phyloP scores from a whole-genome alignment of 2,888 invertebrate species.

The Athalia cordata region DNA sequence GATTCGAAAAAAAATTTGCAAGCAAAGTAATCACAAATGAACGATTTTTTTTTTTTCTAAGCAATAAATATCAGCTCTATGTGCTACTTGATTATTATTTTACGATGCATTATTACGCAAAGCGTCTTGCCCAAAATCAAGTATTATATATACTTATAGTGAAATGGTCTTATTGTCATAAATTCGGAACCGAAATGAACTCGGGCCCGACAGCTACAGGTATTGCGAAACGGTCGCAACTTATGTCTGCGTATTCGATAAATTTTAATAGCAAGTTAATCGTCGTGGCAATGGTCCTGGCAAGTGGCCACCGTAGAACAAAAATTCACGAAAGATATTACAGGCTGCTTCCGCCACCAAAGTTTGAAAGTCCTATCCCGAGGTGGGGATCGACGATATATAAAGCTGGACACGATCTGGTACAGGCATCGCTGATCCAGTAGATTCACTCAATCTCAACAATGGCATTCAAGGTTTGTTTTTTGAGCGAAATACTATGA shows the following conservation, averaged over 20 bases:
- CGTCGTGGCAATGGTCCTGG: conserved; percentile 21
- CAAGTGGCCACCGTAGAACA: conserved; percentile 31
- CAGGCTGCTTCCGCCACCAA: conserved; percentile 45
- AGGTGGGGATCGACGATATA: conserved; percentile 42
- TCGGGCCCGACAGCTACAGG: background rate
- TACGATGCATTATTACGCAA: too few relatives aligned
- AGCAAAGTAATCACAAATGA: too few relatives aligned
- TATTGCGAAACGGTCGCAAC: conserved; percentile 18
- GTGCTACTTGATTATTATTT: too few relatives aligned
- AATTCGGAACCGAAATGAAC: conserved; percentile 7
- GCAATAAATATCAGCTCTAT: too few relatives aligned
- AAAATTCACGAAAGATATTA: conserved; percentile 33
- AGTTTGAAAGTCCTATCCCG: conserved; percentile 39
- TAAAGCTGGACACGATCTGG: conserved; percentile 37
- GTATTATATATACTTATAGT: background rate
- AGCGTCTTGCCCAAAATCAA: too few relatives aligned
- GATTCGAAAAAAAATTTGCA: background rate
- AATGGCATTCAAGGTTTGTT: conserved; percentile 46
- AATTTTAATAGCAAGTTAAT: conserved; percentile 34
- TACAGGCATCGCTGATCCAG: conserved; percentile 36
- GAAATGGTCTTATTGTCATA: background rate
- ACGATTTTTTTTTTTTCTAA: too few relatives aligned
- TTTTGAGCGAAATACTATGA: background rate
- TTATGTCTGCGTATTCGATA: conserved; percentile 5
- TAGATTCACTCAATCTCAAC: conserved; percentile 41